Percentiles rank a stretch among this genome's conserved stretches.
Conservation (phyloP, 2,888 invertebrate species). For the Argyra leucocephala region DNA sequence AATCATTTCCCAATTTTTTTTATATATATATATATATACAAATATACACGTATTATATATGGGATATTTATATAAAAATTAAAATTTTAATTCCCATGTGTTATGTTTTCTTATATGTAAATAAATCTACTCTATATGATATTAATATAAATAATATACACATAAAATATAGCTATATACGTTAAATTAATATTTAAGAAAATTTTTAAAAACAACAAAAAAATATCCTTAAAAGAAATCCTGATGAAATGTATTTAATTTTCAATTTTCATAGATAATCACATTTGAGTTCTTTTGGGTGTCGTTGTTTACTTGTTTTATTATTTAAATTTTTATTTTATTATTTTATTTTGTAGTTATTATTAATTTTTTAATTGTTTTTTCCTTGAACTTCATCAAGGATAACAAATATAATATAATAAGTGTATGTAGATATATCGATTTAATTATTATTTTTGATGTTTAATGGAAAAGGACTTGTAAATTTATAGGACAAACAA, state of each 20-base stretch:
- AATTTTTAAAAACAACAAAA: background rate
- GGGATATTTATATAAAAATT: background rate
- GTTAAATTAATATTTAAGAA: background rate
- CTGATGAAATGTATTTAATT: background rate
- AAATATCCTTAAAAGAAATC: no score
- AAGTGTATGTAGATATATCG: no score
- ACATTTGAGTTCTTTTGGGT: background rate
- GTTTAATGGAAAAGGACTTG: no score
- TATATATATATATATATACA: background rate
- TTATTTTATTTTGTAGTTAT: no score
- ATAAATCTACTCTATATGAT: background rate
- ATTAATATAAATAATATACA: background rate
- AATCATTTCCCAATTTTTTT: no score
- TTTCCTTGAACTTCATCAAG: no score
- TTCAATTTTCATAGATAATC: constrained; percentile 1
- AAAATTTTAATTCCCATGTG: constrained; percentile 4
- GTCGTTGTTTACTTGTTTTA: background rate
- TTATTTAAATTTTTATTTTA: no score
- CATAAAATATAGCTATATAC: no score
- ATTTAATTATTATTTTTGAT: no score
- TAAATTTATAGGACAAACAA: no score
- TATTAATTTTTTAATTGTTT: no score
- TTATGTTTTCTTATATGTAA: background rate
- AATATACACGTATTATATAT: background rate
- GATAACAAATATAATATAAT: no score